A percentile compares a stretch with the other conserved stretches of the same genome.
phyloP scores from a whole-genome alignment of 2,113 vertebrate genomes.

The Delphinus delphis region DNA sequence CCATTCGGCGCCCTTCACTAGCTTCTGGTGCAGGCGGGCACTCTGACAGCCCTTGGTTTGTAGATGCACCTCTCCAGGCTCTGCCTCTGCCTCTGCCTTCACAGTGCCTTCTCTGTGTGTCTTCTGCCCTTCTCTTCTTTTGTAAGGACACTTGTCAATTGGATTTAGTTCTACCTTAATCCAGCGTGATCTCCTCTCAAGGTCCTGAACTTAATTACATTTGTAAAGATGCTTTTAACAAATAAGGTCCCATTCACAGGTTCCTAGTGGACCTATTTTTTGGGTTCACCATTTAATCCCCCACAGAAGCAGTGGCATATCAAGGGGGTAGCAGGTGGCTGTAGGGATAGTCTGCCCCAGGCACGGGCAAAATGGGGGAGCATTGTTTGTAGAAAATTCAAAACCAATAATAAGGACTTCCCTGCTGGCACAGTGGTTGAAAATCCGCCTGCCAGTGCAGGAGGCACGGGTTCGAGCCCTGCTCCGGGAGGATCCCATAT shows the following conservation, averaged over 20 bases:
- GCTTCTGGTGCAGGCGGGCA: neutral
- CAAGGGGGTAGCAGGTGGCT: neutral
- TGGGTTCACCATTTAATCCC: neutral
- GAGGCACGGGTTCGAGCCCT: no score
- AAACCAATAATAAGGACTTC: neutral
- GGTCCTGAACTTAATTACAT: neutral
- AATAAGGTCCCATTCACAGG: neutral
- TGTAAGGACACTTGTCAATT: neutral
- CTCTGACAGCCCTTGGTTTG: no score
- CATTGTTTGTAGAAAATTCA: neutral
- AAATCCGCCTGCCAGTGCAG: no score
- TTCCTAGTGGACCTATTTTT: neutral
- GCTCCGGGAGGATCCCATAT: no score
- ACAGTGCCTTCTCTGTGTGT: neutral
- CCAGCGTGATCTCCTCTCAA: neutral
- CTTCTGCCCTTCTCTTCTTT: neutral
- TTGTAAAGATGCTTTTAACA: neutral
- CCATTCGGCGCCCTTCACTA: fast-evolving
- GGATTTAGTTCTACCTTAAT: neutral
- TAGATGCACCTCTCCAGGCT: fast-evolving
- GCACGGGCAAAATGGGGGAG: neutral
- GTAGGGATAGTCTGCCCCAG: neutral
- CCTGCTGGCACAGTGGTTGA: no score
- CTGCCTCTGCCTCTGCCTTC: neutral
- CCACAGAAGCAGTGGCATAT: neutral